A percentile compares a stretch with the other conserved stretches of the same genome.
Evolutionary conservation across 2,888 invertebrate species (phyloP).

Genomic region (Tipula vernalis): DNA sequence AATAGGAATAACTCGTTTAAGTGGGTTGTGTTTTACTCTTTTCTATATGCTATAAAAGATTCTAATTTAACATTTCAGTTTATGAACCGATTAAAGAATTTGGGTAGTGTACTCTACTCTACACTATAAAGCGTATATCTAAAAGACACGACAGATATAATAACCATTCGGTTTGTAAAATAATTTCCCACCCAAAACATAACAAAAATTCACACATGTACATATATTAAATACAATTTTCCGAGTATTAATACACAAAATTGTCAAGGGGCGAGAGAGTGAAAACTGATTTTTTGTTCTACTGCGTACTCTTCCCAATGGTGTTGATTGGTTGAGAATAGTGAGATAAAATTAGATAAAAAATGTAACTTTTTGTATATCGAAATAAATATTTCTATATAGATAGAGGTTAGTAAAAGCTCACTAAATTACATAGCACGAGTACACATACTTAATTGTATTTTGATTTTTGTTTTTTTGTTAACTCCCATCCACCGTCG

Average conservation of each 20-base stretch:
- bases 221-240: background rate
- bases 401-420: background rate
- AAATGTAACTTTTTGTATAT: background rate
- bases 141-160: background rate
- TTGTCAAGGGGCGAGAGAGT: background rate
- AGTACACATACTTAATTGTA: background rate
- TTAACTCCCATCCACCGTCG: background rate
- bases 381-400: background rate
- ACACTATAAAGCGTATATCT: background rate
- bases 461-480: background rate
- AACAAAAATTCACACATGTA: background rate
- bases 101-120: background rate
- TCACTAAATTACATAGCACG: background rate
- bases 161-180: background rate
- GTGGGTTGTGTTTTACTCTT: background rate
- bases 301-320: background rate
- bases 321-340: background rate
- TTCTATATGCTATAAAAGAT: background rate
- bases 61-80: background rate
- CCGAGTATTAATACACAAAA: background rate
- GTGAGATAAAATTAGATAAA: background rate
- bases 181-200: background rate
- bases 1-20: background rate
- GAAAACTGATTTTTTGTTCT: background rate
- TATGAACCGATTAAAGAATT: background rate